Base-by-base conservation (phyloP, 2,113 vertebrate species). In the Mormyrus iriodes region DNA sequence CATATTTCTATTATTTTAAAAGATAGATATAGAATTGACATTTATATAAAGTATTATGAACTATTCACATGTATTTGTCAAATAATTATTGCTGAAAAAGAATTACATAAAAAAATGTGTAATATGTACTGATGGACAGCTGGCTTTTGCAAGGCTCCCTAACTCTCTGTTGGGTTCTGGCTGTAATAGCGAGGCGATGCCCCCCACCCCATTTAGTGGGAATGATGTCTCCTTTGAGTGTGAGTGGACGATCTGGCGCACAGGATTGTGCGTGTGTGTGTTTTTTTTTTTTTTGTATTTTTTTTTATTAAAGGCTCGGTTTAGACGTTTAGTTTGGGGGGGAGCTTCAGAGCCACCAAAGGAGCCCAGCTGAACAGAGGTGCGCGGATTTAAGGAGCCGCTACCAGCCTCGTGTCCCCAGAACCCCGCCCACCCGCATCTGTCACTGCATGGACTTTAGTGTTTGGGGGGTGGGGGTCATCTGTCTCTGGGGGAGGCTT, bases 291-390 rank as follows among this genome's bases (percentile, higher is more conserved):
- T 73, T 35, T n/a, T n/a, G n/a, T n/a, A n/a, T 53, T 73, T 73
- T 73, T 35, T 73, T 35, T 35, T 0, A 27, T 27, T 53, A 53
- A 17, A 53, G 52, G 52, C 7, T 53, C 10, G 15, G 3, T 17
- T 76, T 31, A 76, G 31, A 76, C 8, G 9, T 65, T n/a, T 93
- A 93, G 93, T 94, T 95, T 92, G 91, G 93, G 92, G 79, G 92
- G 93, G 93, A 95, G 94, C 93, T 93, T 94, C 94, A 90, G 93
- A 93, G 93, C 94, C 96, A 96, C 93, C 96, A 96, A 96, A 95
- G 92, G 91, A 91, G 90, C 95, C 94, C 95, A 94, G 92, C 95
- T 94, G 94, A 91, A 92, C 90, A 93, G 95, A 94, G 92, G 92
- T 0, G 31, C 91, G 91, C 92, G 93, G 94, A 96, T 97, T 95